Percentiles rank a stretch among this genome's conserved stretches.
phyloP scores from a whole-genome alignment of 2,113 vertebrate species.

The Takifugu bimaculatus region DNA sequence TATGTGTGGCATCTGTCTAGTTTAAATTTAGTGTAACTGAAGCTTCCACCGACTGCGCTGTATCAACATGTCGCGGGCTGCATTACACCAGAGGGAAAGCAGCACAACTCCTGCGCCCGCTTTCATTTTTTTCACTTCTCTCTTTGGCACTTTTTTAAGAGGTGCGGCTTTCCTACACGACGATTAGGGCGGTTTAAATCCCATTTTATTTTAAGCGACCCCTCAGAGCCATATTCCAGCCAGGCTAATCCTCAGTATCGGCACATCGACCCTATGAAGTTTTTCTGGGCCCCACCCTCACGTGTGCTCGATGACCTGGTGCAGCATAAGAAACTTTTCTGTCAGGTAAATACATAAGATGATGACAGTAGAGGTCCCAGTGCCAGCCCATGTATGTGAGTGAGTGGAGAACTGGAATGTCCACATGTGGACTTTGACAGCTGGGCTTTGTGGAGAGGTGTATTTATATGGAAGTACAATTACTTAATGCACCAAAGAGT shows the following conservation, averaged over 20 bases:
- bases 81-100: conserved; percentile 62
- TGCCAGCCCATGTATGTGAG: too few relatives aligned
- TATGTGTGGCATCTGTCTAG: conserved; percentile 82
- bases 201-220: conserved; percentile 47
- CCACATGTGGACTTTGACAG: conserved; percentile 36
- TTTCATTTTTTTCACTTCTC: conserved; percentile 33
- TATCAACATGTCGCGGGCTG: conserved; percentile 70
- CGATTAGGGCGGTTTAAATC: conserved; percentile 42
- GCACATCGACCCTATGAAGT: conserved; percentile 20
- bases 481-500: not conserved
- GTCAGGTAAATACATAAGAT: not conserved
- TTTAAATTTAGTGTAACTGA: conserved; percentile 84
- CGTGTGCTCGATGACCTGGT: not conserved
- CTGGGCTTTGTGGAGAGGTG: not conserved
- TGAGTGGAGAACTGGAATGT: conserved; percentile 24
- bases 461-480: not conserved
- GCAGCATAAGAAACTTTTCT: not conserved
- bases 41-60: conserved; percentile 69
- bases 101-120: conserved; percentile 54
- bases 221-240: conserved; percentile 36
- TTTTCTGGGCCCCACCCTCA: conserved; percentile 15
- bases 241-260: conserved; percentile 32
- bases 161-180: conserved; percentile 6
- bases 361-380: not conserved
- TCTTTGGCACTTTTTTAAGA: conserved; percentile 26